These are phyloP conservation scores for Notiomystis cincta DNA, from an alignment of 2,113 vertebrate genomes.

Conservation along the genomic window DNA sequence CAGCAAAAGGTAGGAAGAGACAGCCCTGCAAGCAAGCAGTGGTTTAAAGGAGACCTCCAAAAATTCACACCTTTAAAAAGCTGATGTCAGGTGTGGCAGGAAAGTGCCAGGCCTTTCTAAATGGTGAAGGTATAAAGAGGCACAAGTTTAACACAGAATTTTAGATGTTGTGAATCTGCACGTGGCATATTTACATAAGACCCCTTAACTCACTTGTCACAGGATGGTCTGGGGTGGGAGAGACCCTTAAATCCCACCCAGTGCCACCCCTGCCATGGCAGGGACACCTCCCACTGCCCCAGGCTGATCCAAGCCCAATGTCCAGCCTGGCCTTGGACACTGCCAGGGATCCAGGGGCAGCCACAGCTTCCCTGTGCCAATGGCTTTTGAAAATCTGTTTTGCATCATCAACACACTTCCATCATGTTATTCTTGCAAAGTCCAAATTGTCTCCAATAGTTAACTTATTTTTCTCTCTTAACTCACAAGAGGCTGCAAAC, in stretches of 20 bases:
- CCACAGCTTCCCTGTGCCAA: neutral
- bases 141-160: neutral
- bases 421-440: neutral
- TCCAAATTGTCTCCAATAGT: rapidly evolving
- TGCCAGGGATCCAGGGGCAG: neutral
- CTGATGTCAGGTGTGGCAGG: neutral
- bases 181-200: rapidly evolving
- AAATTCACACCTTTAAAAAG: neutral
- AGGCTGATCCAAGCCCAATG: neutral
- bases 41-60: neutral
- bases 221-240: neutral
- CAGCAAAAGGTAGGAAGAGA: neutral
- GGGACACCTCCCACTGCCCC: neutral
- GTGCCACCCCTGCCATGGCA: too few relatives aligned
- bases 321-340: neutral
- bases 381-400: neutral
- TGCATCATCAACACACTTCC: neutral
- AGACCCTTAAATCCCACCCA: rapidly evolving
- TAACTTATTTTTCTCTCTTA: neutral
- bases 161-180: neutral
- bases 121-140: neutral
- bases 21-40: neutral
- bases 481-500: rapidly evolving
- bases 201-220: rapidly evolving
- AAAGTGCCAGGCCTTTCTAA: neutral